Base-by-base conservation (phyloP, 2,797 vertebrate genomes). In the Antennarius maculatus region DNA sequence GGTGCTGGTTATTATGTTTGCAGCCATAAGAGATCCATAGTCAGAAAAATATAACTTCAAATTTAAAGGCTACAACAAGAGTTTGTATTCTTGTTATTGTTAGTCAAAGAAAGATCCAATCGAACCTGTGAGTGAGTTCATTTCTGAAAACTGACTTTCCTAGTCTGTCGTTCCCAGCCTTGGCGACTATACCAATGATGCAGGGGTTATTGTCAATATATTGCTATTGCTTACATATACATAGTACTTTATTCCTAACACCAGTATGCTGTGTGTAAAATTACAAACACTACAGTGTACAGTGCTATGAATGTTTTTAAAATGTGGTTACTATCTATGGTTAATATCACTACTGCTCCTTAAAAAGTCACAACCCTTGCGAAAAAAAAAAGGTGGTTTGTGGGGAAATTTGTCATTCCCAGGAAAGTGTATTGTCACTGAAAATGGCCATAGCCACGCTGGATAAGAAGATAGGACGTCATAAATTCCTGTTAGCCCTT, bases 401-500 rank as follows among this genome's bases (percentile, higher is more conserved):
- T 6, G 46, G 17, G 14, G 15, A 69, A 77, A 79, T 15, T n/a
- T 77, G 68, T 66, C 68, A 28, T 66, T 76, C 27, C 55, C 55
- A 56, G 47, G 65, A 58, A 77, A 74, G 37, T 46, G 6, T 28
- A 42, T 53, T 39, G 56, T 72, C 64, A 61, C 54, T 53, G 68
- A 74, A 81, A 71, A 72, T 56, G 79, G 64, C 71, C 58, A 16
- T 16, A 65, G 65, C 79, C 50, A 51, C 49, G 52, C 18, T 65
- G 78, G 71, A 75, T 83, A 79, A 86, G 72, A 65, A 48, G 56
- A 77, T 68, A 71, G 71, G 69, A 83, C 79, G 85, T 81, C 68
- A 75, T 77, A 82, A 78, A 82, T 83, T 88, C 71, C 77, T 74
- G 76, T 82, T 85, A 77, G 83, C 79, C 83, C 81, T 74, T 47